A percentile compares a stretch with the other conserved stretches of the same genome.
phyloP scores from a whole-genome alignment of 2,113 vertebrate species.

The Lethenteron camtschaticum region DNA sequence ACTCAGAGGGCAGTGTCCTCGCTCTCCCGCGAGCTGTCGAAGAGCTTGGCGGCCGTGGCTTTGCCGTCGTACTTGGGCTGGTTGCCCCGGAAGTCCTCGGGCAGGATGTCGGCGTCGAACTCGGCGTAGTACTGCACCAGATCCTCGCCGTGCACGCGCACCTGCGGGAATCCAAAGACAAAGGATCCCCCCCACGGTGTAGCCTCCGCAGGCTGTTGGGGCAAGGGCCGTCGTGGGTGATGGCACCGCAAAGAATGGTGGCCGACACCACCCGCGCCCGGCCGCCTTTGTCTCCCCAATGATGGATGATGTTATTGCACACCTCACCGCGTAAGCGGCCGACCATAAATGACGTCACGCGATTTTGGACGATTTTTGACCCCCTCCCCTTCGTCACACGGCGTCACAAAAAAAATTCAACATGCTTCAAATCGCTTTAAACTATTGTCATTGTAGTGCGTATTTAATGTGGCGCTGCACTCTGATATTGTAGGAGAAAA shows the following conservation, averaged over 20 bases:
- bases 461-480: no score
- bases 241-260: neutral
- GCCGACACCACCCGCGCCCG: neutral
- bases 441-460: no score
- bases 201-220: neutral
- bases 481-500: no score
- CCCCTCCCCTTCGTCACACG: no score
- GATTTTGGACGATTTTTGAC: no score
- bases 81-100: conserved; percentile 58
- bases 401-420: no score
- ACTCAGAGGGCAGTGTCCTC: conserved; percentile 62
- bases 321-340: neutral
- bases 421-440: no score
- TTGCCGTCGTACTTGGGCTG: conserved; percentile 40
- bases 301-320: no score
- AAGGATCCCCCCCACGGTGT: neutral
- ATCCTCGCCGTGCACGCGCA: conserved; percentile 71
- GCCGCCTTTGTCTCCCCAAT: no score
- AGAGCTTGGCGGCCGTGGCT: conserved; percentile 41
- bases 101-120: conserved; percentile 48
- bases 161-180: conserved; percentile 21
- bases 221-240: neutral
- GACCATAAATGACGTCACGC: neutral
- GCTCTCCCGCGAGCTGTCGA: conserved; percentile 30
- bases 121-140: conserved; percentile 55